A percentile compares a stretch with the other conserved stretches of the same genome.
These are phyloP conservation scores for Ommatoiulus sabulosus DNA, from an alignment of 2,888 invertebrate genomes.

Conservation along the genomic window DNA sequence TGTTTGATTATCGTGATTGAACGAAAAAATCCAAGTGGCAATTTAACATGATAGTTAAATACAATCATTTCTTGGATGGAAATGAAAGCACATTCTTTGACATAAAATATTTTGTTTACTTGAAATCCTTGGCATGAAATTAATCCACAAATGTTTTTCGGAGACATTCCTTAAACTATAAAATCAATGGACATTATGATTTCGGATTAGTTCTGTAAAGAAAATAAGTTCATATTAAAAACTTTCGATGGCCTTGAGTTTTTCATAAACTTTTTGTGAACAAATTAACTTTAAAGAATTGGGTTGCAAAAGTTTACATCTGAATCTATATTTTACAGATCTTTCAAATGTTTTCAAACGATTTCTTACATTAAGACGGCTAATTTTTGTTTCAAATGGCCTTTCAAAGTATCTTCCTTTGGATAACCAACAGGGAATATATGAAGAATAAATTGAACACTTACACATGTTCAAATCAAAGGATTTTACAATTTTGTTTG, in stretches of 20 bases:
- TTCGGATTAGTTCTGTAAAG: background rate
- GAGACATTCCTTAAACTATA: background rate
- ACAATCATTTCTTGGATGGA: background rate
- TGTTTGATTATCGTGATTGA: background rate
- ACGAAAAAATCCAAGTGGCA: background rate
- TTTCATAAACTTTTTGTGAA: background rate
- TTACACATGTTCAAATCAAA: background rate
- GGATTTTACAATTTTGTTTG: background rate
- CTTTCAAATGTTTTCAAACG: background rate
- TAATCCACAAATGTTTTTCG: background rate
- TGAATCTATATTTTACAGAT: background rate
- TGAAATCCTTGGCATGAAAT: background rate
- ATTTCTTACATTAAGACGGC: background rate
- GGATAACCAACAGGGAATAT: background rate
- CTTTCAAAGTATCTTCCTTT: background rate
- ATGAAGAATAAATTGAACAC: constrained; percentile 3
- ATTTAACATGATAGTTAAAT: background rate
- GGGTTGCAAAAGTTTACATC: background rate
- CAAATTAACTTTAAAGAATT: background rate
- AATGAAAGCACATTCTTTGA: background rate
- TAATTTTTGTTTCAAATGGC: background rate
- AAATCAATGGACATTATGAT: background rate
- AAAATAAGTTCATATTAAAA: background rate
- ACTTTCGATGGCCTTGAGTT: background rate
- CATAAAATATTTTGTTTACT: background rate